phyloP scores from a whole-genome alignment of 2,888 invertebrate genomes.

The Ceramica pisi region DNA sequence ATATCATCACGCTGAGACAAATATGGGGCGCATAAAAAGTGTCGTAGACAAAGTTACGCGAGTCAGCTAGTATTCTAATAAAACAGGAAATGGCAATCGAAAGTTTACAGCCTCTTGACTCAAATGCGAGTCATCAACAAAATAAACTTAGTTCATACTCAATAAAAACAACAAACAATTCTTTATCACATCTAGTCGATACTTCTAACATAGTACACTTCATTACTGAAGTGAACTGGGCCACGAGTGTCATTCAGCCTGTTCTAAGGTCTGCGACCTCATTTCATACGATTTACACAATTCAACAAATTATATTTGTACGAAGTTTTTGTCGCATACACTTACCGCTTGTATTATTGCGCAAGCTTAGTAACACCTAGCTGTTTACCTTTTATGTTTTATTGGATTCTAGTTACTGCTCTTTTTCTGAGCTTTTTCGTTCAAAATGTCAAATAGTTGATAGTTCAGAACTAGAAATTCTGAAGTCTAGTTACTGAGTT shows the following conservation, averaged over 20 bases:
- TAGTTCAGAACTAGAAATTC: neutral
- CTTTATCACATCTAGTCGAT: conserved; percentile 25
- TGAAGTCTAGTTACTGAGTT: neutral
- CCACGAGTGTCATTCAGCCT: conserved; percentile 61
- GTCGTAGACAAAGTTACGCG: too few relatives aligned
- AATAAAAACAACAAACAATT: conserved; percentile 16
- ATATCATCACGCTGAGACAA: too few relatives aligned
- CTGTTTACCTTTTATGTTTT: conserved; percentile 17
- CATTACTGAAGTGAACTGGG: conserved; percentile 63
- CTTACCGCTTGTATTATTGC: conserved; percentile 44
- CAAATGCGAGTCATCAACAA: neutral
- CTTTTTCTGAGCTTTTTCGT: neutral
- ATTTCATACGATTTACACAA: conserved; percentile 67
- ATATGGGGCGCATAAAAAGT: too few relatives aligned
- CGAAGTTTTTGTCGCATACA: conserved; percentile 66
- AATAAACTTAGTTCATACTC: neutral
- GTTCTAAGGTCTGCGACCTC: conserved; percentile 68
- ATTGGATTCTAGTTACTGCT: neutral
- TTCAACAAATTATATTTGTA: conserved; percentile 62
- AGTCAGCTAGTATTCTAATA: too few relatives aligned
- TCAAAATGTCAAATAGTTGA: neutral
- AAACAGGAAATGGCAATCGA: neutral
- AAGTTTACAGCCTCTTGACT: neutral
- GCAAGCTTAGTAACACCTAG: conserved; percentile 35
- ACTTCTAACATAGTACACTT: conserved; percentile 54